Evolutionary conservation across 2,113 vertebrate species (phyloP), one percentile per base, ranked within the genome.

Genomic region (Phainopepla nitens): DNA sequence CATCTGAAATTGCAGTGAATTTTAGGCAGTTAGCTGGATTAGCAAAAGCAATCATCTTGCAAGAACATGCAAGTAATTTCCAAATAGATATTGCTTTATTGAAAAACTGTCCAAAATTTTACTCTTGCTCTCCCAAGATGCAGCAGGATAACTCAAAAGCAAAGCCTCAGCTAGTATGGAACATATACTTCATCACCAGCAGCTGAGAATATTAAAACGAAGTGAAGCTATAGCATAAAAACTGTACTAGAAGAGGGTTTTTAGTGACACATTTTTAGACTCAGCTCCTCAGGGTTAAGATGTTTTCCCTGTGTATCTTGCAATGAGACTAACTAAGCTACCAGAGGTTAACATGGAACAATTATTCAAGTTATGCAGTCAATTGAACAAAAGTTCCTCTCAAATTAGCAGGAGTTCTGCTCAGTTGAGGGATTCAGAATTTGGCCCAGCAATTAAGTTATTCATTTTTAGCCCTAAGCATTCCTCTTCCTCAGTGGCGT

Each of bases 381-480:
- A 90, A 13, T 42, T 80, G 82, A 95, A 92, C 62, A 76, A 91
- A 97, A 90, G 58, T 80, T 92, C 62, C 23, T 89, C 75, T 90
- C 62, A 45, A 82, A 82, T 71, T 93, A 91, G 77, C 68, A 78
- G 73, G 61, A 93, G 65, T 90, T 94, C n/a, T 84, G 65, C 61
- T 94, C 57, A 76, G 80, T 54, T 84, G 81, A 97, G 47, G 62
- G 54, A 82, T 45, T 69, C 79, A 92, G 54, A 90, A 85, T 86
- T 77, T 95, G 82, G 78, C 36, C 88, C 45, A 69, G 36, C 78
- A 76, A 92, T 90, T 71, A 91, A 92, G 88, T 88, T 82, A 92
- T 77, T 95, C 39, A 72, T 79, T 96, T 96, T 94, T 94, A 93
- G 85, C 94, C 85, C 56, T 56, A 69, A 87, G 84, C 81, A 71